These are phyloP conservation scores for Protobothrops flavoviridis DNA, from an alignment of 2,113 vertebrate species.

Conservation along the genomic window DNA sequence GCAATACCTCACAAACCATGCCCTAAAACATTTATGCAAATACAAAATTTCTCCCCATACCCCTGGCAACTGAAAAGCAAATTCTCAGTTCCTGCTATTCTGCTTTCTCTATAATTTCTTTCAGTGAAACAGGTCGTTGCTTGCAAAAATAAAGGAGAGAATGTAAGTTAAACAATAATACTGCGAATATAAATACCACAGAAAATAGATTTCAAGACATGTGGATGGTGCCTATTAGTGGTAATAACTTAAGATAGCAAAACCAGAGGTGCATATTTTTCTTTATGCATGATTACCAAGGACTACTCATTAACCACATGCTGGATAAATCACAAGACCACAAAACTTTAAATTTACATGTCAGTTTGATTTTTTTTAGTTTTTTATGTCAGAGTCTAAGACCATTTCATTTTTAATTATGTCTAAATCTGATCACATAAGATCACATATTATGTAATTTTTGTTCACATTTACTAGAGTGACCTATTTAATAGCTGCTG, in stretches of 20 bases:
- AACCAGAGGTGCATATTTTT: constrained; percentile 31
- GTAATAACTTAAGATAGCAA: constrained; percentile 15
- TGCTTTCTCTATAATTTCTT: neutral
- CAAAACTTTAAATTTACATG: constrained; percentile 27
- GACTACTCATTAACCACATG: constrained; percentile 41
- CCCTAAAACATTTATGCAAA: neutral
- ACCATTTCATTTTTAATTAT: constrained; percentile 14
- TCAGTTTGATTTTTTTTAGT: neutral
- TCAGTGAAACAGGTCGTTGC: neutral
- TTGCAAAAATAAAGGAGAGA: neutral
- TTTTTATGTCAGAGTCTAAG: neutral
- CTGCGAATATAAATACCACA: neutral
- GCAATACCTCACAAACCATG: no score
- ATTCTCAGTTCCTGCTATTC: neutral
- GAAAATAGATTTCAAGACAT: neutral
- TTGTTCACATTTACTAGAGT: neutral
- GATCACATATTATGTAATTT: neutral
- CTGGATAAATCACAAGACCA: constrained; percentile 57
- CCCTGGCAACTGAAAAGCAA: neutral
- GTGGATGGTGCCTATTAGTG: neutral
- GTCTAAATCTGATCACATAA: neutral
- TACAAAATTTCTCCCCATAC: neutral
- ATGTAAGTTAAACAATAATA: neutral
- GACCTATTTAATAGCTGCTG: neutral
- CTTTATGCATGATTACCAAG: constrained; percentile 42